Evolutionary conservation across 2,113 vertebrate genomes (phyloP), one percentile per base, ranked within the genome.

Genomic region (Nothobranchius furzeri): DNA sequence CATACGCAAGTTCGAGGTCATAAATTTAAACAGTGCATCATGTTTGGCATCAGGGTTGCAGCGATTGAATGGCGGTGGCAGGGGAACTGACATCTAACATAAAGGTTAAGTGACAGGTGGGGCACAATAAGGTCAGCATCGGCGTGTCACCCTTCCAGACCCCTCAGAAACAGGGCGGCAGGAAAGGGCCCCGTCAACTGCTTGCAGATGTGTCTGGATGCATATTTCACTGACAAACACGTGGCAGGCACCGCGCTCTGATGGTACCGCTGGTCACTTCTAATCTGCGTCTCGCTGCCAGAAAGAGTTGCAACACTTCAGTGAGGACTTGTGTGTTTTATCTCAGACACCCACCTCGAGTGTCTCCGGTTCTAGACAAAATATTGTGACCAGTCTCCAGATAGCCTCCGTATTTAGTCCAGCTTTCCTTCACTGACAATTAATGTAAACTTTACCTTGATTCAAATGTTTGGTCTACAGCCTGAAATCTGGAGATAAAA

Each of bases 191-290:
- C 73, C 73, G 78, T 92, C 91, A 93, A 94, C 85, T 90, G 90
- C 91, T 94, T 92, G 81, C 93, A 94, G 93, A 94, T 94, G 93
- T 92, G 89, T 90, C 83, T 87, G 78, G 78, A 88, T 55, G 87
- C 80, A 87, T 88, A 83, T 90, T 91, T 88, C 83, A 67, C 89
- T 85, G 84, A 88, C 88, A 89, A 90, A 91, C 90, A 88, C 73
- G 85, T 89, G 91, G 84, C 88, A 86, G 86, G 78, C 89, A 86
- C 91, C 82, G 87, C 86, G 89, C 85, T 90, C 84, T 88, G 87
- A 89, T 87, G 88, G 89, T 89, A 87, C 84, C 75, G 72, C 85
- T 47, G 90, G 87, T 93, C 92, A 92, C 87, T 90, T 92, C 78
- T 87, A 91, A 93, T 92, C 88, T 92, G 81, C 60, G 81, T 91